These are phyloP conservation scores for Zosterops japonicus DNA, from an alignment of 2,113 vertebrate genomes.

Conservation along the genomic window DNA sequence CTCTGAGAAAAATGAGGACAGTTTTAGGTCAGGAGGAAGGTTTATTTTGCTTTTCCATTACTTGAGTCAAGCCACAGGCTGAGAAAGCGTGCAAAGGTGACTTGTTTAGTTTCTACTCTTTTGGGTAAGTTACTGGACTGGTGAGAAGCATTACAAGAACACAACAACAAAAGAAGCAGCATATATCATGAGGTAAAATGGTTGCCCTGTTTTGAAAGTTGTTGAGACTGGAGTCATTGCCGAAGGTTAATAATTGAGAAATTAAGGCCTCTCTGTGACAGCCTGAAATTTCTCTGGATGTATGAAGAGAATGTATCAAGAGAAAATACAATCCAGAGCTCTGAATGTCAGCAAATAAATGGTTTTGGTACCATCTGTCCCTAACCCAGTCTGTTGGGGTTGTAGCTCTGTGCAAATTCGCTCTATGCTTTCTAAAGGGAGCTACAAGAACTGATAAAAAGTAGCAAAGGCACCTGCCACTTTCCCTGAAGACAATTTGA, in stretches of 20 bases:
- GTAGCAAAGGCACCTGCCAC: neutral
- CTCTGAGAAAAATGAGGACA: neutral
- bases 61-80: neutral
- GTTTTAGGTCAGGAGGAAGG: neutral
- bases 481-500: neutral
- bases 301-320: neutral
- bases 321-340: neutral
- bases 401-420: neutral
- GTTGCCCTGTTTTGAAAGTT: neutral
- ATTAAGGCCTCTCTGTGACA: neutral
- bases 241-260: neutral
- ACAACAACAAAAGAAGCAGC: neutral
- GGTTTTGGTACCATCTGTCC: neutral
- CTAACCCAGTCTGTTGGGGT: neutral
- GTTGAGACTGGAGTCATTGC: neutral
- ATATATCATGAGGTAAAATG: neutral
- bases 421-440: neutral
- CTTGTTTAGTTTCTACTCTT: neutral
- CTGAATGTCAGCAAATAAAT: constrained; percentile 3
- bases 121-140: neutral
- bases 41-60: neutral
- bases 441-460: neutral
- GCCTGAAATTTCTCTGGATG: neutral
- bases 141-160: neutral
- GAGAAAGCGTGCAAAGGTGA: neutral